phyloP scores from a whole-genome alignment of 2,113 vertebrate genomes.

The Neoarius graeffei region DNA sequence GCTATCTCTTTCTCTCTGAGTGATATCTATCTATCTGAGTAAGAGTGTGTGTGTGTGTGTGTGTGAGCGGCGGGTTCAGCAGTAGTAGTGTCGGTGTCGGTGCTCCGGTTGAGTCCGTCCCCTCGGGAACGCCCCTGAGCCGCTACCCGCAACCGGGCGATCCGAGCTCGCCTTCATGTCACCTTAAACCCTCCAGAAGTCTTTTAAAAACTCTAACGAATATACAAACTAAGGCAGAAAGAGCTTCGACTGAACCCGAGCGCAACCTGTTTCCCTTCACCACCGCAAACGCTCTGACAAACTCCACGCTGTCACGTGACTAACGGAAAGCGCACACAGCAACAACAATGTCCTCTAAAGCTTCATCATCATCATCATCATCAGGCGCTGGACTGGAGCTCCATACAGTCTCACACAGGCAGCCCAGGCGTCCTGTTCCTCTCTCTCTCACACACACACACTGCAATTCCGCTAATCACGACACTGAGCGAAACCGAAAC shows the following conservation, averaged over 20 bases:
- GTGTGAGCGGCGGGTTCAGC: constrained; percentile 57
- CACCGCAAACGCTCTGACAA: no score
- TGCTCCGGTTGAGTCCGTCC: constrained; percentile 65
- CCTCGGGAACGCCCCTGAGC: constrained; percentile 72
- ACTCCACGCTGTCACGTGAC: background rate
- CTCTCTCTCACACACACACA: background rate
- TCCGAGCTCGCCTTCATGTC: constrained; percentile 67
- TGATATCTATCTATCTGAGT: background rate
- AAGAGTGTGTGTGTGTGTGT: background rate
- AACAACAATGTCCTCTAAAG: background rate
- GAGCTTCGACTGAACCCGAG: no score
- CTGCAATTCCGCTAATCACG: background rate
- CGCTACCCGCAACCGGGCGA: constrained; percentile 66
- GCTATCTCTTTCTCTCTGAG: no score
- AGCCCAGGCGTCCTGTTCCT: background rate
- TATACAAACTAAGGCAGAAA: no score
- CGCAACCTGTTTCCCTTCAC: background rate
- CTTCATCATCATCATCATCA: background rate
- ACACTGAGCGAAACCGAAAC: background rate
- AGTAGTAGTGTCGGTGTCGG: constrained; percentile 29
- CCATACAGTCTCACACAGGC: background rate
- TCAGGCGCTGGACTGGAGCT: background rate
- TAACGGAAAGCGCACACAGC: background rate
- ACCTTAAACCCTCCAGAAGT: no score
- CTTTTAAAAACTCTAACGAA: no score